Base-by-base conservation (phyloP, 1,140 invertebrate genomes). In the Caenorhabditis briggsae region DNA sequence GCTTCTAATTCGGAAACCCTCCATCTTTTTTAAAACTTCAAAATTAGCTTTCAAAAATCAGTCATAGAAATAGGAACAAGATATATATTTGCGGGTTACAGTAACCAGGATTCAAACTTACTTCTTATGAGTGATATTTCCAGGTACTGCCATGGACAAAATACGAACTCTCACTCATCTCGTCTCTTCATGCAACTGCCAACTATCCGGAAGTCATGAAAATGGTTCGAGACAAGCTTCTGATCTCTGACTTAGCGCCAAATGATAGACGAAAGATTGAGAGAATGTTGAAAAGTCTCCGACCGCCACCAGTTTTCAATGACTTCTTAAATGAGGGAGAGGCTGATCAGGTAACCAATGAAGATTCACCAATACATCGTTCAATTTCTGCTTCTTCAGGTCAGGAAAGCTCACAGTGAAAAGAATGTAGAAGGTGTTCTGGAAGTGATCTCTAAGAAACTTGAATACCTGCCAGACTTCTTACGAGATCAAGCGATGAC, bases 251-350 rank as follows among this genome's bases (percentile, higher is more conserved):
- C n/a, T 14, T 78, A 1, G 46, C 70, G 12, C 70, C 43, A 50
- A 78, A 78, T 25, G 70, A 78, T 33, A n/a, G 70, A 14, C 16
- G 70, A 20, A 78, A 78, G 46, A 78, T 78, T 50, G 70, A 78
- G 41, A n/a, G 70, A 78, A 78, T 78, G 70, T 23, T 78, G 70
- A 78, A 78, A 11, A 53, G n/a, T n/a, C 70, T 78, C 9, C 70
- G 70, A 41, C 70, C 70, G 70, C 70, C 70, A 12, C 70, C 70
- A 53, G 70, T 78, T n/a, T 78, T 78, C 70, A 23, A 78, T 23
- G 43, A 23, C 8, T 78, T 78, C 20, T n/a, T 78, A 2, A 78
- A 23, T 25, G 70, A n/a, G 43, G 46, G 50, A 12, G 70, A 78
- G 70, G n/a, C 70, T 23, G 46, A 50, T 1, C 3, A 78, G 70